Percentiles rank a stretch among this genome's conserved stretches.
Conservation (phyloP, 2,113 vertebrate species). For the Myotis yumanensis region DNA sequence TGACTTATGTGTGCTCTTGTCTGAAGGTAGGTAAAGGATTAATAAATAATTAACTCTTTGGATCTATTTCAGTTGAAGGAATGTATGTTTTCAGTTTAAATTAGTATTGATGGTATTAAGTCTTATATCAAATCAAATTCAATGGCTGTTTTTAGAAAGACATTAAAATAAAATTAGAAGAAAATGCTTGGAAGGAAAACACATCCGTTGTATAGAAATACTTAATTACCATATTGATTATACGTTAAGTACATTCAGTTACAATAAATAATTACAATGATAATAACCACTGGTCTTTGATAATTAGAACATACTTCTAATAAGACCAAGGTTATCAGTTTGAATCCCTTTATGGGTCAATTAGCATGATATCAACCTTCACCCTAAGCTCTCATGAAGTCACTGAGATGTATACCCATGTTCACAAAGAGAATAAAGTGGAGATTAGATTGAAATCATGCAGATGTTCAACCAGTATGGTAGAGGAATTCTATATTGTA, state of each 20-base stretch:
- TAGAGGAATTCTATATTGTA: neutral
- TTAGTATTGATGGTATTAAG: conserved; percentile 1
- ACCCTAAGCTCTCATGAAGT: neutral
- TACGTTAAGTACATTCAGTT: conserved; percentile 48
- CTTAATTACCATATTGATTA: conserved; percentile 32
- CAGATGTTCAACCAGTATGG: neutral
- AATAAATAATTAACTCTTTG: neutral
- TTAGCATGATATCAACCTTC: neutral
- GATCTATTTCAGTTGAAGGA: neutral
- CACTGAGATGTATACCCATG: neutral
- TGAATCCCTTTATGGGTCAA: neutral
- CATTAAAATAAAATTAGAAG: conserved; percentile 10
- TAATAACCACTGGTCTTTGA: neutral
- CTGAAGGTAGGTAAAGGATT: neutral
- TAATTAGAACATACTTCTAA: conserved; percentile 18
- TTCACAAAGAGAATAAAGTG: neutral
- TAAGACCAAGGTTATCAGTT: neutral
- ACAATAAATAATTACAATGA: neutral
- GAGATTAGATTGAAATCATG: neutral
- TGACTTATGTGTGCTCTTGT: conserved; percentile 5
- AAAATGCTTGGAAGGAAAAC: conserved; percentile 14
- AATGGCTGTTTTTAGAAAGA: conserved; percentile 15
- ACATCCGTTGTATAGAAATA: conserved; percentile 15
- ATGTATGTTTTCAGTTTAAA: neutral
- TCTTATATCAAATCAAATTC: conserved; percentile 35